Percentiles rank a stretch among this genome's conserved stretches.
These are phyloP conservation scores for Lophotriccus pileatus DNA, from an alignment of 2,797 vertebrate genomes.

Conservation along the genomic window DNA sequence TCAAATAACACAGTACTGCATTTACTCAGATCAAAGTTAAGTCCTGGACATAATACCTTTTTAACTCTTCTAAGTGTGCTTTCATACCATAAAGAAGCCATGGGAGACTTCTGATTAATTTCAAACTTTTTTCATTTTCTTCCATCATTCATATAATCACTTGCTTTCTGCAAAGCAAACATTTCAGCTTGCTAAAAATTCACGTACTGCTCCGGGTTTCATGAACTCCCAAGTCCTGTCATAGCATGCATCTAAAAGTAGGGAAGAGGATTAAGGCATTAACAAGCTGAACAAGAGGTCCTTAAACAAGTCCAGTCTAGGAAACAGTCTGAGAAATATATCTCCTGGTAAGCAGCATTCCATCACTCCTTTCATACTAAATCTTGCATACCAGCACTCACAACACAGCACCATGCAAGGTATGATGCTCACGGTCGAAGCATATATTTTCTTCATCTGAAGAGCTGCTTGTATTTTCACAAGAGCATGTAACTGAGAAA, in stretches of 20 bases:
- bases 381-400: not conserved
- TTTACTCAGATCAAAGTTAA: not conserved
- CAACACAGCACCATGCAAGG: not conserved
- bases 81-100: not conserved
- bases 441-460: not conserved
- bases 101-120: not conserved
- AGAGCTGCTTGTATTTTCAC: not conserved
- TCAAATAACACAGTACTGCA: not conserved
- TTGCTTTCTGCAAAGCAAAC: constrained; percentile 10
- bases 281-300: constrained; percentile 48
- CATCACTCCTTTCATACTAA: not conserved
- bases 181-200: not conserved
- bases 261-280: constrained; percentile 57
- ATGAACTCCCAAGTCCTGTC: constrained; percentile 2
- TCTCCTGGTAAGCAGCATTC: constrained; percentile 26
- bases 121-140: not conserved
- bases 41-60: not conserved
- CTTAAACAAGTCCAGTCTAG: constrained; percentile 33
- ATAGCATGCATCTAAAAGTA: constrained; percentile 2
- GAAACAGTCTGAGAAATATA: not conserved
- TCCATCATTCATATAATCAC: not conserved
- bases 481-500: not conserved
- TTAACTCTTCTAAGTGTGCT: not conserved
- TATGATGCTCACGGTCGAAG: accelerated
- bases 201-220: not conserved